Evolutionary conservation across 2,113 vertebrate genomes (phyloP).

Genomic region (Amazona vittata): DNA sequence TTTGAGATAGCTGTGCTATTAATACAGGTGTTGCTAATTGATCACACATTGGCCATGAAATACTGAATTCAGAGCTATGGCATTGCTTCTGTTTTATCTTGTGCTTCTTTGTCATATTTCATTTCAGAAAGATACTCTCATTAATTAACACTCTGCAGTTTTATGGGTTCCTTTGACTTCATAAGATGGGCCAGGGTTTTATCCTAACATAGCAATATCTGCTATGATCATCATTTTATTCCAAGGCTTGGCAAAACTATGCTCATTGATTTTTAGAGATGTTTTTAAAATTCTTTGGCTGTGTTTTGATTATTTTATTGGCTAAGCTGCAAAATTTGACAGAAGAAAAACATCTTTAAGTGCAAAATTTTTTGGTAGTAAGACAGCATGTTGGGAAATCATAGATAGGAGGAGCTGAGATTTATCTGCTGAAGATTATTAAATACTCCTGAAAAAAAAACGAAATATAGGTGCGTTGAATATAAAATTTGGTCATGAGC

Average conservation of each 20-base stretch:
- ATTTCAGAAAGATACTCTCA: background rate
- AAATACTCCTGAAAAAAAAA: background rate
- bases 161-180: background rate
- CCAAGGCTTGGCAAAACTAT: background rate
- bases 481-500: background rate
- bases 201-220: background rate
- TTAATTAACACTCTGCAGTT: background rate
- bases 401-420: background rate
- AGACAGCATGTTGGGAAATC: background rate
- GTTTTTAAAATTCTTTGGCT: background rate
- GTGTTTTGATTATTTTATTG: background rate
- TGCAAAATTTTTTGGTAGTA: background rate
- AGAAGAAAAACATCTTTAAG: background rate
- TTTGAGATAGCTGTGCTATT: background rate
- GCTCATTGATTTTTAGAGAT: background rate
- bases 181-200: background rate
- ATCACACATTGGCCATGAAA: background rate
- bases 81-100: background rate
- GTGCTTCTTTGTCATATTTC: background rate
- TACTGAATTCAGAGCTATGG: background rate
- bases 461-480: background rate
- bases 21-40: background rate
- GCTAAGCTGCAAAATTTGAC: background rate
- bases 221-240: background rate
- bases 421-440: background rate